Percentiles rank a stretch among this genome's conserved stretches.
phyloP scores from a whole-genome alignment of 2,888 invertebrate species.

The Ganaspis brasiliensis region DNA sequence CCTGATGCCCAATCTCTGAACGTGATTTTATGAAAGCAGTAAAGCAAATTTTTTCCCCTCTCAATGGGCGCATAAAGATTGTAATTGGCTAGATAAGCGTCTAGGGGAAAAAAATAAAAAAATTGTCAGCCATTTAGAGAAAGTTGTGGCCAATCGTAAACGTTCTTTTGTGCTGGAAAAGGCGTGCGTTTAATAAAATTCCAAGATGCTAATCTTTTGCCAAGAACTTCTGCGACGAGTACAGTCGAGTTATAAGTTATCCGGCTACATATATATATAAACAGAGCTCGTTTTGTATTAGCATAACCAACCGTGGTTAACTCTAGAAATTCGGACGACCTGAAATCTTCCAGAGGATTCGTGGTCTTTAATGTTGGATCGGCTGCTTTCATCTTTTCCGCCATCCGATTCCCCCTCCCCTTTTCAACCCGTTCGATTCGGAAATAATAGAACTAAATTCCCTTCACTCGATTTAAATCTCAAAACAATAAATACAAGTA shows the following conservation, averaged over 20 bases:
- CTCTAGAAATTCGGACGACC: constrained; percentile 21
- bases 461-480: background rate
- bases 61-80: too few relatives aligned
- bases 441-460: constrained; percentile 25
- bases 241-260: constrained; percentile 64
- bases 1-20: too few relatives aligned
- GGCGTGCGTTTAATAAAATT: constrained; percentile 47
- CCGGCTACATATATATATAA: constrained; percentile 63
- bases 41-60: too few relatives aligned
- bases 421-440: background rate
- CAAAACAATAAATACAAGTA: too few relatives aligned
- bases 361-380: constrained; percentile 6
- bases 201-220: constrained; percentile 65
- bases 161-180: constrained; percentile 27
- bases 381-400: constrained; percentile 32
- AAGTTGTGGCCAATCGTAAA: constrained; percentile 21
- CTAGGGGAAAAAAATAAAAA: constrained; percentile 21
- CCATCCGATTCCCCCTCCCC: constrained; percentile 3
- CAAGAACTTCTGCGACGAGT: constrained; percentile 53
- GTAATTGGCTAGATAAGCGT: background rate
- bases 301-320: constrained; percentile 60
- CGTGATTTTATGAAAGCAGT: too few relatives aligned
- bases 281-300: constrained; percentile 64
- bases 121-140: constrained; percentile 1
- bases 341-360: constrained; percentile 19